These are phyloP conservation scores for Bugula neritina DNA, from an alignment of 2,888 invertebrate species.

Conservation along the genomic window DNA sequence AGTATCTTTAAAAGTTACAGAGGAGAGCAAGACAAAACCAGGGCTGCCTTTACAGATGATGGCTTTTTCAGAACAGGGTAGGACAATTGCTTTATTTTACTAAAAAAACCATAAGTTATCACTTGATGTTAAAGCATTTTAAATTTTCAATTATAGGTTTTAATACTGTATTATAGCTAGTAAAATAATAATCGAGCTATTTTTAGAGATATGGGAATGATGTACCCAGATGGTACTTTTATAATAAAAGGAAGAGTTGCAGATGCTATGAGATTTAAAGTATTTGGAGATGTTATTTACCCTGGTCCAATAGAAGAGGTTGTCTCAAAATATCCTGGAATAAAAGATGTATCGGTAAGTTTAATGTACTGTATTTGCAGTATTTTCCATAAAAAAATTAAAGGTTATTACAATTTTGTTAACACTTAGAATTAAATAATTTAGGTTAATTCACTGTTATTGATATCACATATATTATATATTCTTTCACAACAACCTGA, in stretches of 20 bases:
- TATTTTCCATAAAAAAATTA: no score
- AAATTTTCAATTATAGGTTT: no score
- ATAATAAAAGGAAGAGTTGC: not conserved
- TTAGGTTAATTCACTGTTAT: no score
- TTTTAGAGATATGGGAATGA: slow-evolving; percentile 18
- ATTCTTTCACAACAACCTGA: no score
- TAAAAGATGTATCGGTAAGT: not conserved
- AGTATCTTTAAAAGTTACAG: not conserved
- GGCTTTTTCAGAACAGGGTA: slow-evolving; percentile 10
- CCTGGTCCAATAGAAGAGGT: slow-evolving; percentile 10
- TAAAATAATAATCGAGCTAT: not conserved
- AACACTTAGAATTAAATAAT: no score
- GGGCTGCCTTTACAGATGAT: not conserved
- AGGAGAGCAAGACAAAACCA: not conserved
- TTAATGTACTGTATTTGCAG: no score
- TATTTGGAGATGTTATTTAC: not conserved
- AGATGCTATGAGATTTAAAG: slow-evolving; percentile 1
- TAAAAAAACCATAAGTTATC: no score
- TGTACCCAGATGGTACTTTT: slow-evolving; percentile 16
- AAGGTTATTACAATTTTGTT: no score
- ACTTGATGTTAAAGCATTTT: no score
- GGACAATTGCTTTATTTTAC: not conserved
- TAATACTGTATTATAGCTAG: no score
- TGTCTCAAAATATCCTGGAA: not conserved
- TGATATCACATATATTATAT: no score